Evolutionary conservation across 2,113 vertebrate species (phyloP), one percentile per base, ranked within the genome.

Genomic region (Anhinga rufa): DNA sequence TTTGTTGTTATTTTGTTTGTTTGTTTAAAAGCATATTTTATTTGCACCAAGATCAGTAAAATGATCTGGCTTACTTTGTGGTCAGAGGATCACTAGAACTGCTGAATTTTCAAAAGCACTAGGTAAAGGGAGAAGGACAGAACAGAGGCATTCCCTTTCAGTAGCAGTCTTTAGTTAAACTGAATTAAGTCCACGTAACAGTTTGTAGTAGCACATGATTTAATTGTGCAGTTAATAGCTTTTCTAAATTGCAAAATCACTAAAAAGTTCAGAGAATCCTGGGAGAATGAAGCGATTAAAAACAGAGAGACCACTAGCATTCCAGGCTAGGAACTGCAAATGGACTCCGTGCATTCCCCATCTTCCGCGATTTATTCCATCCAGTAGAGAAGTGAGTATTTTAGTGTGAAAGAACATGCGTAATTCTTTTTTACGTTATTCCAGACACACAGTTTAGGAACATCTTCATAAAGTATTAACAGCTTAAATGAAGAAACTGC

Each of bases 211-310:
- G 70, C 17, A 68, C 36, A 79, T 68, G 38, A 94, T 85, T 82
- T 90, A 96, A 93, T 68, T 92, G 90, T 88, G 52, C 44, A 69
- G 66, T 52, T 94, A 94, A 96, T 12, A 95, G 90, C n/a, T 90
- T 64, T 87, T 65, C 57, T 85, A 90, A 92, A 90, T 65, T 65
- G 62, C 4, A 5, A 95, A 96, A 91, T 74, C 9, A 92, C 42
- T 48, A 60, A 70, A 49, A 88, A 76, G 57, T 79, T 95, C 66
- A 93, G 70, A 93, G 70, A 95, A 90, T 7, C 12, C 26, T 75
- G 10, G 18, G n/a, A 96, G 26, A 94, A 88, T 15, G 38, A 82
- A 78, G 54, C 57, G 6, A 82, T 94, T 88, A 70, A 86, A 94
- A 95, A 77, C 54, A 79, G 25, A 55, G 14, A 46, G 6, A 76